These are phyloP conservation scores for Gymnorhina tibicen DNA, from an alignment of 2,113 vertebrate genomes.

Conservation along the genomic window DNA sequence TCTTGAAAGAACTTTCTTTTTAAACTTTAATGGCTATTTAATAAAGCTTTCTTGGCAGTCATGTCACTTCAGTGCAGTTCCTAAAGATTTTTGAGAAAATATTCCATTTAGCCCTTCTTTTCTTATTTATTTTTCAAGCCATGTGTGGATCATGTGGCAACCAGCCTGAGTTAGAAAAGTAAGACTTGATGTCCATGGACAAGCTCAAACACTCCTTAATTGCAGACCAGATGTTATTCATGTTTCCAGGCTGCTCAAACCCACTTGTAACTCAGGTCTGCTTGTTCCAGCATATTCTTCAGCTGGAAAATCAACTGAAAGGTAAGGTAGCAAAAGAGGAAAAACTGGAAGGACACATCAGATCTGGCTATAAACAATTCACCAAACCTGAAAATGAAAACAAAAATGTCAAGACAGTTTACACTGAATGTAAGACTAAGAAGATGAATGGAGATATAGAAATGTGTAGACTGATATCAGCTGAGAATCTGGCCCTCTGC, in stretches of 20 bases:
- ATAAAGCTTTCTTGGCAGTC: constrained; percentile 25
- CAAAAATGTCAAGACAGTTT: background rate
- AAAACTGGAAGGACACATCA: background rate
- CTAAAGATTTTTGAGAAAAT: background rate
- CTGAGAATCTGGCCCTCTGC: background rate
- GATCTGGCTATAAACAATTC: background rate
- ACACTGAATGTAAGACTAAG: background rate
- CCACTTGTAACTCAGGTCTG: background rate
- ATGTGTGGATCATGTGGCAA: background rate
- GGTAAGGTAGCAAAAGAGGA: background rate
- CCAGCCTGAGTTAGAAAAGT: background rate
- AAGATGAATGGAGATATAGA: background rate
- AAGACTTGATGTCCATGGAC: background rate
- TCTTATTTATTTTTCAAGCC: background rate
- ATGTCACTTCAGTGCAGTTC: background rate
- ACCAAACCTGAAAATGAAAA: background rate
- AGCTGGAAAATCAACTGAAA: background rate
- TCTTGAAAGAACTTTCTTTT: background rate
- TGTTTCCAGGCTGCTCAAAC: background rate
- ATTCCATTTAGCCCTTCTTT: background rate
- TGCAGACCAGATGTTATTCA: background rate
- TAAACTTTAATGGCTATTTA: constrained; percentile 32
- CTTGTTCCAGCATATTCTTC: background rate
- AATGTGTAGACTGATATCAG: background rate
- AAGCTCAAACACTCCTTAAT: background rate